Base-by-base conservation (phyloP, 2,113 vertebrate species). In the Mobula birostris region DNA sequence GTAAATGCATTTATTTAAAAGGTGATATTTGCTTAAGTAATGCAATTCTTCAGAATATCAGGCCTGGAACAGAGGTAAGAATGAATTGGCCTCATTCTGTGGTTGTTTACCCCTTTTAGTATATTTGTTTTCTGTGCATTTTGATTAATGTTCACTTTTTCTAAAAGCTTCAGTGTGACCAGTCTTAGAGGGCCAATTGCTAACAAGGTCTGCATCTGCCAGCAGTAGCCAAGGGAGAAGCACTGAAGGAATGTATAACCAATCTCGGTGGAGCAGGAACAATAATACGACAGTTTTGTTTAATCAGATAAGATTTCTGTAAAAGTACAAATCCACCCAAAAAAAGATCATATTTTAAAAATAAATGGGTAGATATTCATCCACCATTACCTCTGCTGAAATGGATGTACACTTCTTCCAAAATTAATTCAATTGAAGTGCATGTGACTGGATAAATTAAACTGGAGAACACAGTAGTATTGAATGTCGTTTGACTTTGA, bases 131-230 rank as follows among this genome's bases (percentile, higher is more conserved):
- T 92, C 66, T 48, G 58, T 27, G 24, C 11, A 61, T 2, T 70
- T 61, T 63, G 90, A 74, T 92, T 40, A 72, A 72, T 91, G 2
- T 24, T 32, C 90, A 92, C 21, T 32, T 40, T 66, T 92, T 66
- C 70, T 74, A 92, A 92, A 24, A 92, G 66, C 66, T 68, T 92
- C 21, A 72, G 66, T 21, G 66, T 72, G 90, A 92, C 72, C 66
- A 12, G 36, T 92, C 90, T 92, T 32, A 72, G 66, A 24, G 63
- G n/a, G 32, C 70, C 63, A 91, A 70, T 63, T 92, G 72, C 66
- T 32, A 61, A 2, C 56, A 87, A 61, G 24, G 58, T 48, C 79
- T 82, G 79, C 32, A 48, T 32, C 36, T 82, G 36, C 36, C 78
- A 88, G 58, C 17, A 82, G 15, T 14, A 82, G 32, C 83, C 61